Evolutionary conservation across 2,888 invertebrate species (phyloP).

Genomic region (Acanthosepion esculentum): DNA sequence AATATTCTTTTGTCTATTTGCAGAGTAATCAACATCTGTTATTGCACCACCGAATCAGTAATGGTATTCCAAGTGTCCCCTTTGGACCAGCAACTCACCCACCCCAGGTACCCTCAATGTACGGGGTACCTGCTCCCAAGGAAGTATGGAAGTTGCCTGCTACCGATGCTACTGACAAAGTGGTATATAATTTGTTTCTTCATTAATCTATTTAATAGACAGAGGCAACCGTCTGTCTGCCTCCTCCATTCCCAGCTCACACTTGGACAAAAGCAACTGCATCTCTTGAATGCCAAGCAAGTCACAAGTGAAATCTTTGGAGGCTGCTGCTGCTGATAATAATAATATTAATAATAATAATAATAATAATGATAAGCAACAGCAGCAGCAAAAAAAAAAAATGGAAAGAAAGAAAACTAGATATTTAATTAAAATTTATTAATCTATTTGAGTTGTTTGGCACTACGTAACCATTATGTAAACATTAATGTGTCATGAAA

Average conservation of each 20-base stretch:
- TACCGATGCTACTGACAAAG: constrained; percentile 51
- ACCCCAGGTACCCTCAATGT: constrained; percentile 48
- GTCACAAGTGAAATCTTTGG: too few species aligned
- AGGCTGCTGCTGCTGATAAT: too few species aligned
- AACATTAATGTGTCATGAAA: neutral
- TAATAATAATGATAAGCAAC: too few species aligned
- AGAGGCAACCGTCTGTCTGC: too few species aligned
- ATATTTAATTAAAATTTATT: neutral
- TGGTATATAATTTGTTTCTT: constrained; percentile 47
- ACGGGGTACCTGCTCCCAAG: constrained; percentile 48
- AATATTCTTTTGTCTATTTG: neutral
- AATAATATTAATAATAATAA: too few species aligned
- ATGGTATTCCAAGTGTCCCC: constrained; percentile 49
- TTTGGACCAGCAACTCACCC: constrained; percentile 49
- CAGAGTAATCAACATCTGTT: constrained; percentile 49
- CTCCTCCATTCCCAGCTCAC: too few species aligned
- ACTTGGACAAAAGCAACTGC: too few species aligned
- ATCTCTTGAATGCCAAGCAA: too few species aligned
- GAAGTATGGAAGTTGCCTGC: constrained; percentile 55
- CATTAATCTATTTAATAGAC: too few species aligned
- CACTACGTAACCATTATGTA: neutral
- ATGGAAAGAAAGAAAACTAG: too few species aligned
- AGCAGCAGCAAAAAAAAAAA: too few species aligned
- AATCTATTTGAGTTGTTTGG: neutral
- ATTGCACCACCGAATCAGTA: constrained; percentile 51